These are phyloP conservation scores for Pollenia griseotomentosa DNA, from an alignment of 2,888 invertebrate species.

Conservation along the genomic window DNA sequence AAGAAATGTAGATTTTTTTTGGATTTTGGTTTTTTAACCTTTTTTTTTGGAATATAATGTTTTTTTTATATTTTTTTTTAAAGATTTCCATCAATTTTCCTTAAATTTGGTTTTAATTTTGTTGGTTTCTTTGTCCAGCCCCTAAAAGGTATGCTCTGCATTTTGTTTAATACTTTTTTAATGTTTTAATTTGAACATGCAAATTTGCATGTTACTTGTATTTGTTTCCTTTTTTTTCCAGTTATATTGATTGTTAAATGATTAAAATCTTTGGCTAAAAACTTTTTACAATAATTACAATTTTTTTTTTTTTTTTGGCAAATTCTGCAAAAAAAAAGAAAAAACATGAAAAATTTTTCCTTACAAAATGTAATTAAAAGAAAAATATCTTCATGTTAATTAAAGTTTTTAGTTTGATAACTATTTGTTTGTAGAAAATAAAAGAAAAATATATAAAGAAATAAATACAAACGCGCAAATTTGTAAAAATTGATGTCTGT, in stretches of 20 bases:
- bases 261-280: conserved; percentile 58
- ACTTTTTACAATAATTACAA: conserved; percentile 44
- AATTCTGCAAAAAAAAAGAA: conserved; percentile 3
- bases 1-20: too few relatives aligned
- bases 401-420: conserved; percentile 68
- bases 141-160: conserved; percentile 28
- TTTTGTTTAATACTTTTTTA: conserved; percentile 54
- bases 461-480: conserved; percentile 71
- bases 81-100: not conserved
- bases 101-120: not conserved
- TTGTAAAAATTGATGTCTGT: conserved; percentile 74
- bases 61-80: not conserved
- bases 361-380: conserved; percentile 67
- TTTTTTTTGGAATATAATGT: not conserved
- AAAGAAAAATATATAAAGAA: conserved; percentile 2
- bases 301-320: conserved; percentile 20
- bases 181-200: conserved; percentile 61
- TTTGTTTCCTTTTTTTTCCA: not conserved
- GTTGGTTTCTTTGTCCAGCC: conserved; percentile 15
- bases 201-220: conserved; percentile 58
- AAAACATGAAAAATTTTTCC: not conserved
- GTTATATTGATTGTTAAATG: conserved; percentile 67
- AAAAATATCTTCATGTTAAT: conserved; percentile 72
- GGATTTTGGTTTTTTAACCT: not conserved
- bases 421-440: conserved; percentile 35